phyloP scores from a whole-genome alignment of 2,888 invertebrate genomes.

The Ochropleura plecta region DNA sequence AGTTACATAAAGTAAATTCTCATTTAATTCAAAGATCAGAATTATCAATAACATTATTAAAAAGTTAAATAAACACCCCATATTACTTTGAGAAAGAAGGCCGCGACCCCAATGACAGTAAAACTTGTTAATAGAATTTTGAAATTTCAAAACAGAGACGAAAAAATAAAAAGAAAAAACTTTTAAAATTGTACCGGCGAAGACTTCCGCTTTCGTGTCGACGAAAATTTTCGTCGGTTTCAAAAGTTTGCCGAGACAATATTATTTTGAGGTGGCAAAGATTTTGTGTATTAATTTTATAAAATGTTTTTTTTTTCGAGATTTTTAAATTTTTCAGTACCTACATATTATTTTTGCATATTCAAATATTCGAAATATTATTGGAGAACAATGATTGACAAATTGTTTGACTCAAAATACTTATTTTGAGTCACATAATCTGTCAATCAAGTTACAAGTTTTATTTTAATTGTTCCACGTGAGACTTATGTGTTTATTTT shows the following conservation, averaged over 20 bases:
- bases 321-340: not conserved
- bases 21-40: constrained; percentile 7
- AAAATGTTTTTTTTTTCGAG: not conserved
- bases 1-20: not conserved
- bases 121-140: constrained; percentile 59
- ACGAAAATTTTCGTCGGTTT: constrained; percentile 31
- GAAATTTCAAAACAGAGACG: constrained; percentile 39
- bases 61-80: constrained; percentile 41
- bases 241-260: constrained; percentile 41
- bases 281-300: constrained; percentile 30
- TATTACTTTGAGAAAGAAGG: constrained; percentile 9
- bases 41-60: constrained; percentile 9
- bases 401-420: too few species aligned
- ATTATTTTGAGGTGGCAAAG: constrained; percentile 38
- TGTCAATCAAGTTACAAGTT: too few species aligned
- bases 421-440: too few species aligned
- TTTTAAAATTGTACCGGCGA: constrained; percentile 49
- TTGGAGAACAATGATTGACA: too few species aligned
- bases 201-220: constrained; percentile 43
- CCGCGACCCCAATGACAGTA: constrained; percentile 21
- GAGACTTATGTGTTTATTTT: too few species aligned
- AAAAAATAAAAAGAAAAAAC: constrained; percentile 22
- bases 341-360: not conserved
- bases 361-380: not conserved
- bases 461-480: too few species aligned